These are phyloP conservation scores for Procavia capensis DNA, from an alignment of 2,113 vertebrate species.

Conservation along the genomic window DNA sequence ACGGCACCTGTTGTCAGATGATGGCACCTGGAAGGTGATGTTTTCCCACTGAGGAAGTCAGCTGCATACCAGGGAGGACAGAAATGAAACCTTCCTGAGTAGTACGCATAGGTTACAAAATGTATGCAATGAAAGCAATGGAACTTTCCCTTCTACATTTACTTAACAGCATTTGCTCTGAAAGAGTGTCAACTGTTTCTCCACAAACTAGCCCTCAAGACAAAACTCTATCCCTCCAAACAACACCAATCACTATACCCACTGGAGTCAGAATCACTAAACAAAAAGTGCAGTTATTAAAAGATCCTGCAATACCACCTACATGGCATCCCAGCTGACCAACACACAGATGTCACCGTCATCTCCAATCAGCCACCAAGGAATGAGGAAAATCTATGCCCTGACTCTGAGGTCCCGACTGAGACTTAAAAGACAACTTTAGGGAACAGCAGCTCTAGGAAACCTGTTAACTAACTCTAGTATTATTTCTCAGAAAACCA, in stretches of 20 bases:
- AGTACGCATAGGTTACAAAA: neutral
- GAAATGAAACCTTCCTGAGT: neutral
- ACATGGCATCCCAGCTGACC: rapidly evolving
- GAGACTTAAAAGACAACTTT: neutral
- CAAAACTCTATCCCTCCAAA: neutral
- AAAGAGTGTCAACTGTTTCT: neutral
- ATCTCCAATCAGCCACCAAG: neutral
- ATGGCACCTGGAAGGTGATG: neutral
- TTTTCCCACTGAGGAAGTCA: neutral
- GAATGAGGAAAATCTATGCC: neutral
- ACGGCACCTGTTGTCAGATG: neutral
- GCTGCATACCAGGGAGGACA: neutral
- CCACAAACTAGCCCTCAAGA: neutral
- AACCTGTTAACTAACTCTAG: neutral
- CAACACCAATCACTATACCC: neutral
- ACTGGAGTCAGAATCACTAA: neutral
- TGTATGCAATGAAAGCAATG: neutral
- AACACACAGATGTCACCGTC: neutral
- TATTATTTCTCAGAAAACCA: constrained; percentile 25
- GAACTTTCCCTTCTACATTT: neutral
- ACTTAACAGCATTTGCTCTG: neutral
- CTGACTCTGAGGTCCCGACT: neutral
- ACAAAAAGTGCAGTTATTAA: neutral
- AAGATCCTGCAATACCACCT: neutral
- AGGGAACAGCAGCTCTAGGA: neutral